Conservation (phyloP, 2,888 invertebrate genomes). For the Drosophila bunnanda region DNA sequence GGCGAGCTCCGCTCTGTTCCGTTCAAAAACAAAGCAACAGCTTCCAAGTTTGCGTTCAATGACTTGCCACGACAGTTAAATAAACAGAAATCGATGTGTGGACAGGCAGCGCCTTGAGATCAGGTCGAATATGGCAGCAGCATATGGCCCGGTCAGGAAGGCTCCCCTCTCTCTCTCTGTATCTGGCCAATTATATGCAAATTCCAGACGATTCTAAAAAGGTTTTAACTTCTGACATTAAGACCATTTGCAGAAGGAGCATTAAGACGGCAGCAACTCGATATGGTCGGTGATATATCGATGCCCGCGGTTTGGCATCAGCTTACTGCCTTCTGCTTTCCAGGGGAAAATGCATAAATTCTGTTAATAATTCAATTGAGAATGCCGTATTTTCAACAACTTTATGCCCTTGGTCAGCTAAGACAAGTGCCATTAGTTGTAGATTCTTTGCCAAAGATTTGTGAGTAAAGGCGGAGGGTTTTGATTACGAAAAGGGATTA, state of each 20-base stretch:
- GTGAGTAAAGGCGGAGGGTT: background rate
- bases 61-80: slow-evolving; percentile 74
- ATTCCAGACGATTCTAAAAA: slow-evolving; percentile 56
- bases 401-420: slow-evolving; percentile 49
- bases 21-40: slow-evolving; percentile 64
- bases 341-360: slow-evolving; percentile 57
- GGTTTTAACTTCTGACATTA: slow-evolving; percentile 78
- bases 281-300: slow-evolving; percentile 77
- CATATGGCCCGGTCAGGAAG: slow-evolving; percentile 51
- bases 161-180: background rate
- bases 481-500: background rate
- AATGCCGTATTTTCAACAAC: slow-evolving; percentile 54
- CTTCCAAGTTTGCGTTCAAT: slow-evolving; percentile 66
- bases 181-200: slow-evolving; percentile 72
- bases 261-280: slow-evolving; percentile 66
- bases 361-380: slow-evolving; percentile 72
- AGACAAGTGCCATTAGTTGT: background rate
- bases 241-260: slow-evolving; percentile 70
- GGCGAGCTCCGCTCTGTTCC: slow-evolving; percentile 37
- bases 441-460: background rate
- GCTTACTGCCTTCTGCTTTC: slow-evolving; percentile 20
- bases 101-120: slow-evolving; percentile 46
- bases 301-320: slow-evolving; percentile 24
- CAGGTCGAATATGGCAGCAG: slow-evolving; percentile 62
- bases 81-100: slow-evolving; percentile 67